Conservation (phyloP, 2,888 invertebrate genomes). For the Thecophora atra region DNA sequence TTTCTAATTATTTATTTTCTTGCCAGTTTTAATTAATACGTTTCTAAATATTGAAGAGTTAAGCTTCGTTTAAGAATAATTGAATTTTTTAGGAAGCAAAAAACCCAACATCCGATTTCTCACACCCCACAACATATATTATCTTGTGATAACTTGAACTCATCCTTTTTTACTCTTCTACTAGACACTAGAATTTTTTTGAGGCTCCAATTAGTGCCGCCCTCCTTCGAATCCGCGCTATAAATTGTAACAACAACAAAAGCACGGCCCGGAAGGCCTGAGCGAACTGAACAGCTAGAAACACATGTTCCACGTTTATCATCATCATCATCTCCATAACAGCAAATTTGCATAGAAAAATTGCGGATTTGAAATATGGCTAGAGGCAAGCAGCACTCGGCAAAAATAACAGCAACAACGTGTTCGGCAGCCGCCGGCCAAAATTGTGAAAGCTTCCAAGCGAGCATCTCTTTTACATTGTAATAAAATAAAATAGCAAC, state of each 20-base stretch:
- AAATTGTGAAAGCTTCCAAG: slow-evolving; percentile 3
- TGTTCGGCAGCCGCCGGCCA: background rate
- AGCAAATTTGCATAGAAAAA: slow-evolving; percentile 62
- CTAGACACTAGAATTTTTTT: background rate
- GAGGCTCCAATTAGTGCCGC: background rate
- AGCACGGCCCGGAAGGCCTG: slow-evolving; percentile 1
- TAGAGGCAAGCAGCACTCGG: slow-evolving; percentile 41
- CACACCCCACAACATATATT: no score
- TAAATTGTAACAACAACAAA: background rate
- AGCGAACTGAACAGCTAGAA: background rate
- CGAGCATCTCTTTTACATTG: background rate
- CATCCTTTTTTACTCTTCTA: background rate
- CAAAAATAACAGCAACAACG: slow-evolving; percentile 18
- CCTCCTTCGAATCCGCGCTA: background rate
- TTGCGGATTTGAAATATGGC: slow-evolving; percentile 62
- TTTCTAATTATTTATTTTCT: background rate
- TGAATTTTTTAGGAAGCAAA: background rate
- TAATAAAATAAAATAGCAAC: slow-evolving; percentile 10
- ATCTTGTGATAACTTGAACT: background rate
- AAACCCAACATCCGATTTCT: background rate
- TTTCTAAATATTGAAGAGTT: no score
- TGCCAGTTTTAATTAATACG: no score
- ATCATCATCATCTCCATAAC: slow-evolving; percentile 12
- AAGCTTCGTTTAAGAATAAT: no score
- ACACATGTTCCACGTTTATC: slow-evolving; percentile 29